Base-by-base conservation (phyloP, 2,888 invertebrate genomes). In the Lymantria monacha region DNA sequence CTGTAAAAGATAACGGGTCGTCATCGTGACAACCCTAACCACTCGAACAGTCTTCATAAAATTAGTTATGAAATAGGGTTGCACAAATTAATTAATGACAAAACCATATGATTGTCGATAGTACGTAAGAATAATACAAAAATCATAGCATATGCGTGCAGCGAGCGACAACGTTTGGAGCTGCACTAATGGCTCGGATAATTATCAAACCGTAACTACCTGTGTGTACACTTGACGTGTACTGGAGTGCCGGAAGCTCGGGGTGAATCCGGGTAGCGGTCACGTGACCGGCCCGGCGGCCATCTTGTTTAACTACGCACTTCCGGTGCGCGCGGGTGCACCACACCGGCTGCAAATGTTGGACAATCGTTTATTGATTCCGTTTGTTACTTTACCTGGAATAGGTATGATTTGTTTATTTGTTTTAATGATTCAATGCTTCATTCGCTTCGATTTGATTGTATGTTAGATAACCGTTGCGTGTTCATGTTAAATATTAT, bases 141-240 rank as follows among this genome's bases (percentile, higher is more conserved):
- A 81, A 86, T 82, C 80, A 81, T 85, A 77, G 82, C 89, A 90
- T 86, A 87, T 90, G 89, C 75, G 70, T 72, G 63, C 42, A 46
- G 66, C 65, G 64, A 74, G 71, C 74, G 73, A 69, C 74, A 72
- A 63, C 63, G 68, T 72, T 76, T 82, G 72, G 70, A 75, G 75
- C 70, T 69, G 76, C 73, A 77, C 10, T 80, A 79, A 76, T 56
- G 55, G 52, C 47, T 48, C 44, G 51, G 83, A 81, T 83, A 84
- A 87, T 87, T 84, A 86, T 84, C 83, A 45, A 64, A 49, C 41
- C 52, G 53, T 78, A 82, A 85, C 83, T 86, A 83, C 85, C 85
- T 81, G 78, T n/a, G n/a, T n/a, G n/a, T 79, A 76, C 87, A 88
- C 89, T 88, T 85, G 88, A 87, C 85, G 83, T 84, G 83, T 82